Evolutionary conservation across 1,140 invertebrate species (phyloP).

Genomic region (Phthorimaea operculella): DNA sequence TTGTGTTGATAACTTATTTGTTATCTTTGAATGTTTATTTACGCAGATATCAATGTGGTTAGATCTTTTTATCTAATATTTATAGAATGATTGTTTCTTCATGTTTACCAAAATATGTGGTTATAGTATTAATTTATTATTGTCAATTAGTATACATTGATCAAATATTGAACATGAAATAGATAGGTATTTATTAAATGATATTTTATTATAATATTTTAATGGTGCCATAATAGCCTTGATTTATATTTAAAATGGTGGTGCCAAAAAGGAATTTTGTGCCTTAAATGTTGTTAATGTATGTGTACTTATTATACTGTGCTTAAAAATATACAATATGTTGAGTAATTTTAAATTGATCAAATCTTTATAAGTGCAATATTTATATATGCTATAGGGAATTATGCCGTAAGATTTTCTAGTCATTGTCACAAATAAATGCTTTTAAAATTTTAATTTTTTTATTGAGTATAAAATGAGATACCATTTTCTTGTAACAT

Average conservation of each 20-base stretch:
- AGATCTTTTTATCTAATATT: too few relatives aligned
- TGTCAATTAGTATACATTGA: too few relatives aligned
- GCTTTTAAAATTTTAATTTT: slow-evolving; percentile 32
- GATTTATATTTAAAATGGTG: too few relatives aligned
- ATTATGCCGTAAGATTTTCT: slow-evolving; percentile 46
- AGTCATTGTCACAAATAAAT: slow-evolving; percentile 52
- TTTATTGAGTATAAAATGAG: slow-evolving; percentile 13
- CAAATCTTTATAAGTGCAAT: slow-evolving; percentile 28
- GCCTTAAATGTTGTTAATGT: slow-evolving; percentile 36
- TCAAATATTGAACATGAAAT: neutral
- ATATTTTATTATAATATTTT: neutral
- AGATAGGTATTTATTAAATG: neutral
- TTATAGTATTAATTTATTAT: too few relatives aligned
- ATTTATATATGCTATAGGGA: slow-evolving; percentile 33
- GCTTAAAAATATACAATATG: slow-evolving; percentile 39
- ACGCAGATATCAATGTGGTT: too few relatives aligned
- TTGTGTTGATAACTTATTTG: too few relatives aligned
- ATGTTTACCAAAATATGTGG: too few relatives aligned
- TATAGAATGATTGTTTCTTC: too few relatives aligned
- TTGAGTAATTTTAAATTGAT: slow-evolving; percentile 40
- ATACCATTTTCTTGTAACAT: neutral
- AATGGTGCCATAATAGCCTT: slow-evolving; percentile 1
- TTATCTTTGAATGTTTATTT: too few relatives aligned
- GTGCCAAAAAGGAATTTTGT: slow-evolving; percentile 12
- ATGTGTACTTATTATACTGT: slow-evolving; percentile 30